phyloP scores from a whole-genome alignment of 2,888 invertebrate genomes.

The Drosophila vallismaia region DNA sequence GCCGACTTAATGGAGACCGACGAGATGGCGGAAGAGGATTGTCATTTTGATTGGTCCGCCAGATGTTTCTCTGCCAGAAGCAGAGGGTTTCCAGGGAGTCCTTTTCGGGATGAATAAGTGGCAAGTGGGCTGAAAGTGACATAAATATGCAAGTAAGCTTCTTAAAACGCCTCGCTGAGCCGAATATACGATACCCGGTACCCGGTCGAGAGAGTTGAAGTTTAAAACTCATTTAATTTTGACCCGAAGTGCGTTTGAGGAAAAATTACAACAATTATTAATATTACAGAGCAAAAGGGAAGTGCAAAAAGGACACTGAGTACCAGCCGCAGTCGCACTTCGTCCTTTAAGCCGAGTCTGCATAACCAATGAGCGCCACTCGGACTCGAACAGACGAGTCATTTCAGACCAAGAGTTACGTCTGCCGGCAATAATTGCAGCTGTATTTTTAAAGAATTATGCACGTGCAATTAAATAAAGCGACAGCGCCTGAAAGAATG shows the following conservation, averaged over 20 bases:
- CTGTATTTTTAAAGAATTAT: slow-evolving; percentile 79
- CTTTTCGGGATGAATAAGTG: slow-evolving; percentile 43
- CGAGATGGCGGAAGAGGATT: too few relatives aligned
- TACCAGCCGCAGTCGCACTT: slow-evolving; percentile 9
- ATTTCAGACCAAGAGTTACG: slow-evolving; percentile 49
- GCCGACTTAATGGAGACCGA: background rate
- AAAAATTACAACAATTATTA: slow-evolving; percentile 55
- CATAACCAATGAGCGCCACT: slow-evolving; percentile 64
- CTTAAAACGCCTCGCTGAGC: slow-evolving; percentile 52
- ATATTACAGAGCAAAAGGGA: slow-evolving; percentile 57
- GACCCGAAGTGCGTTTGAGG: background rate
- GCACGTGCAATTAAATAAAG: slow-evolving; percentile 77
- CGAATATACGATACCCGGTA: slow-evolving; percentile 1
- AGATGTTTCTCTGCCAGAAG: slow-evolving; percentile 47
- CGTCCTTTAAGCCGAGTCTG: slow-evolving; percentile 58
- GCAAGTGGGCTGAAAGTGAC: slow-evolving; percentile 61
- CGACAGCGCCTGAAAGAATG: slow-evolving; percentile 50
- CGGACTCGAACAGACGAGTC: slow-evolving; percentile 52
- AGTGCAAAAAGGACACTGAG: background rate
- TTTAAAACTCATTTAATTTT: background rate
- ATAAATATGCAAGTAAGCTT: slow-evolving; percentile 78
- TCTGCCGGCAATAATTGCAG: slow-evolving; percentile 64
- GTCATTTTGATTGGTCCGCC: slow-evolving; percentile 26
- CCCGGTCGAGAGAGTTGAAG: background rate
- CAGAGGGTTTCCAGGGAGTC: slow-evolving; percentile 35